phyloP scores from a whole-genome alignment of 2,113 vertebrate genomes.

The Equus quagga region DNA sequence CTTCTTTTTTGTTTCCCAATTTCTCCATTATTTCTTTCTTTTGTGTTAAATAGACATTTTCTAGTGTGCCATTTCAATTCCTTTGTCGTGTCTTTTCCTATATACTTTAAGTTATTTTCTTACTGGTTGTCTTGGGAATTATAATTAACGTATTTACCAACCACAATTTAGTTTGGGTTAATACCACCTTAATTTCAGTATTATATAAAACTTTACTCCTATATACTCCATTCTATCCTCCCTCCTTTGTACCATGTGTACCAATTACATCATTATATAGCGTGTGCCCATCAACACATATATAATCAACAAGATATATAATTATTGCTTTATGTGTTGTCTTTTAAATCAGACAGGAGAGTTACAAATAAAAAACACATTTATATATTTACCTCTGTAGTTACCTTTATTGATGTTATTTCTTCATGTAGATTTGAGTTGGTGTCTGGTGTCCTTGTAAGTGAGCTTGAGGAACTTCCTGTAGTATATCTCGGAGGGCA shows the following conservation, averaged over 20 bases:
- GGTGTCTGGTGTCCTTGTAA: neutral
- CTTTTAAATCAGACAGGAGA: neutral
- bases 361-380: neutral
- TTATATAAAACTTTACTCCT: neutral
- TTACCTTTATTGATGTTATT: neutral
- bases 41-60: constrained; percentile 15
- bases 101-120: neutral
- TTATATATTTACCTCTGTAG: neutral
- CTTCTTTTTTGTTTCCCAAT: neutral
- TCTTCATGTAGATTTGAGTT: neutral
- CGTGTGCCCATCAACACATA: neutral
- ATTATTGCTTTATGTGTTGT: neutral
- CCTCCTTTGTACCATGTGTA: neutral
- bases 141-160: neutral
- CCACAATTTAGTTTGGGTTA: constrained; percentile 2
- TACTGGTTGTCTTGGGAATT: neutral
- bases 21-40: neutral
- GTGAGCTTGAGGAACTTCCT: neutral
- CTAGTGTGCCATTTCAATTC: neutral
- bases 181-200: neutral
- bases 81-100: neutral
- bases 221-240: neutral
- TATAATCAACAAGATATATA: neutral
- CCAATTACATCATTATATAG: neutral
- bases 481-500: neutral